Evolutionary conservation across 2,888 invertebrate species (phyloP).

Genomic region (Drosophila siamana): DNA sequence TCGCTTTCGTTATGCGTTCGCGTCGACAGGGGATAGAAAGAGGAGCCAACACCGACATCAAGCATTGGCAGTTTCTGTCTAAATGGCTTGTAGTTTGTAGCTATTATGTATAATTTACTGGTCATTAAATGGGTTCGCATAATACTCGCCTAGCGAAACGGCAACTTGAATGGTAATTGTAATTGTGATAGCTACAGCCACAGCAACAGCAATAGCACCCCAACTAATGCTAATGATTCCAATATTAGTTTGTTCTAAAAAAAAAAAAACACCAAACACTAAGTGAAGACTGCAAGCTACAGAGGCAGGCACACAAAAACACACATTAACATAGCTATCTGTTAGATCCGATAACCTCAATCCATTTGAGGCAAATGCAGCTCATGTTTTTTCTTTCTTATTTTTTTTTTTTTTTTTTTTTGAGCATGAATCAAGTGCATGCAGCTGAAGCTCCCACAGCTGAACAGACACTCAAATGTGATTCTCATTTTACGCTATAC

Average conservation of each 20-base stretch:
- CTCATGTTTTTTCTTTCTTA: conserved; percentile 3
- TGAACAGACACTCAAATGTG: conserved; percentile 16
- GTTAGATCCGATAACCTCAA: conserved; percentile 48
- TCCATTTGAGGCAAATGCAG: conserved; percentile 16
- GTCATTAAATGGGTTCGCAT: conserved; percentile 62
- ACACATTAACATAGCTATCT: conserved; percentile 24
- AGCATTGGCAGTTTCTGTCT: conserved; percentile 33
- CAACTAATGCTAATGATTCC: conserved; percentile 47
- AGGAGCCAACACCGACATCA: background rate
- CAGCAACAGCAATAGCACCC: conserved; percentile 11
- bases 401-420: background rate
- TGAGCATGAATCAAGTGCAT: background rate
- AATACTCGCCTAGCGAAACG: conserved; percentile 31
- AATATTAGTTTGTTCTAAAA: conserved; percentile 31
- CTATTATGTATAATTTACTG: conserved; percentile 70
- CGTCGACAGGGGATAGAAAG: background rate
- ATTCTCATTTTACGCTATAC: background rate
- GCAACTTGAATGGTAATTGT: conserved; percentile 25
- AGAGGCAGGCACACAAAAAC: background rate
- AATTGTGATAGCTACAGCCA: conserved; percentile 7
- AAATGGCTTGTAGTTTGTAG: conserved; percentile 55
- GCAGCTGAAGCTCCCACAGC: conserved; percentile 9
- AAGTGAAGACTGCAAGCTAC: conserved; percentile 22
- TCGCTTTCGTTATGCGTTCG: conserved; percentile 47
- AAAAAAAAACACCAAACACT: conserved; percentile 34